These are phyloP conservation scores for Potamarius usumacintae DNA, from an alignment of 2,113 vertebrate genomes.

Conservation along the genomic window DNA sequence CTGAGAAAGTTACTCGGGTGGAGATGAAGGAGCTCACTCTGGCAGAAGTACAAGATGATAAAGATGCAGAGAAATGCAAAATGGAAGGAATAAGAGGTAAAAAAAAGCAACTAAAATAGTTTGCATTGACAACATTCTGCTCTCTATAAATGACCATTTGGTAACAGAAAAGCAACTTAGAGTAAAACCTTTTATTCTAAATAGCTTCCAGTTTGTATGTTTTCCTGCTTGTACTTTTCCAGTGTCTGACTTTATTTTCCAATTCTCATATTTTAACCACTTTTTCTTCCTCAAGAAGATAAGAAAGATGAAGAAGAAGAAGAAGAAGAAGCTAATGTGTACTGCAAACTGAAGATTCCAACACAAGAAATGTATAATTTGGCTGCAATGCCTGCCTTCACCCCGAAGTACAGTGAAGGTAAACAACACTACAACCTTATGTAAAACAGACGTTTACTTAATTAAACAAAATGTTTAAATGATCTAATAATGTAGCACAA, in stretches of 20 bases:
- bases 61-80: background rate
- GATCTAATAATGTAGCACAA: background rate
- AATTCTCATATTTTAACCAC: background rate
- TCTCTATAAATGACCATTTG: background rate
- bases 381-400: fast-evolving
- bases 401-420: background rate
- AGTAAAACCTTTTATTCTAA: background rate
- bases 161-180: background rate
- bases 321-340: conserved; percentile 39
- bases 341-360: conserved; percentile 43
- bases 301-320: conserved; percentile 7
- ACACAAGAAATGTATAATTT: conserved; percentile 61
- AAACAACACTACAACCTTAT: background rate
- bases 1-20: conserved; percentile 59
- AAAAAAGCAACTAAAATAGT: conserved; percentile 3
- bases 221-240: background rate
- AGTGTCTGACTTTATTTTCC: background rate
- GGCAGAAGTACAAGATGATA: conserved; percentile 20
- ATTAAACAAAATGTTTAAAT: background rate
- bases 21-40: conserved; percentile 20
- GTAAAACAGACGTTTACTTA: background rate
- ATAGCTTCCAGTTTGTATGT: background rate
- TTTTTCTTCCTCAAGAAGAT: background rate
- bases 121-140: background rate
- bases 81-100: conserved; percentile 38